Conservation (phyloP, 2,888 invertebrate species). For the Sarcophaga subvicina region DNA sequence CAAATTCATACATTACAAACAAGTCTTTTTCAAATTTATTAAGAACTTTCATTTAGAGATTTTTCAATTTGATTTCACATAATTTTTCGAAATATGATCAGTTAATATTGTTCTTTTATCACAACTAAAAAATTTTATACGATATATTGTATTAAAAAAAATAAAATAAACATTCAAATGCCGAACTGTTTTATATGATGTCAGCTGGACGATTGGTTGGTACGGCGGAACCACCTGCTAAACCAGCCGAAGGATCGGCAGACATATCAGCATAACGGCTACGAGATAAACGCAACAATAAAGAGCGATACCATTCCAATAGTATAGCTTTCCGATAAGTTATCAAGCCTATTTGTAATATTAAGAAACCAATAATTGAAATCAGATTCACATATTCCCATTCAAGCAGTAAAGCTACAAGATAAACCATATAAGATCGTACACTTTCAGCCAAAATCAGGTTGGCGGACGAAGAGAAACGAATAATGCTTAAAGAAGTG, state of each 20-base stretch:
- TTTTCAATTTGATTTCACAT: not conserved
- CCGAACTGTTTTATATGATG: slow-evolving; percentile 71
- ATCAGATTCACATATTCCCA: slow-evolving; percentile 92
- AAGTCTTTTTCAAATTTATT: slow-evolving; percentile 51
- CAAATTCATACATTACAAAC: slow-evolving; percentile 54
- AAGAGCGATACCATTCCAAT: slow-evolving; percentile 76
- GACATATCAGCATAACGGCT: slow-evolving; percentile 75
- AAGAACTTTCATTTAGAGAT: slow-evolving; percentile 3
- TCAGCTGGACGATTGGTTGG: slow-evolving; percentile 78
- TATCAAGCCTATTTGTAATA: slow-evolving; percentile 91
- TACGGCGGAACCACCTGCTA: slow-evolving; percentile 56
- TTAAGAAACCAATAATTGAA: slow-evolving; percentile 89
- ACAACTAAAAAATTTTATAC: slow-evolving; percentile 35
- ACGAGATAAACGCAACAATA: slow-evolving; percentile 74
- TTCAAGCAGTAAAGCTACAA: slow-evolving; percentile 87
- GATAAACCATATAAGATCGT: slow-evolving; percentile 96
- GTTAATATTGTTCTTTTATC: slow-evolving; percentile 36
- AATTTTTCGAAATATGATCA: slow-evolving; percentile 1
- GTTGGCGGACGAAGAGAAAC: slow-evolving; percentile 95
- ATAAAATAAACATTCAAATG: slow-evolving; percentile 5
- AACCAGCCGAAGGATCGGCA: slow-evolving; percentile 65
- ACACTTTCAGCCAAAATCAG: slow-evolving; percentile 94
- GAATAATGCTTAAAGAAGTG: slow-evolving; percentile 95
- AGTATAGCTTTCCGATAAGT: slow-evolving; percentile 88
- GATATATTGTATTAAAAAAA: slow-evolving; percentile 10